Evolutionary conservation across 2,888 invertebrate genomes (phyloP).

Genomic region (Epinotia ramella): DNA sequence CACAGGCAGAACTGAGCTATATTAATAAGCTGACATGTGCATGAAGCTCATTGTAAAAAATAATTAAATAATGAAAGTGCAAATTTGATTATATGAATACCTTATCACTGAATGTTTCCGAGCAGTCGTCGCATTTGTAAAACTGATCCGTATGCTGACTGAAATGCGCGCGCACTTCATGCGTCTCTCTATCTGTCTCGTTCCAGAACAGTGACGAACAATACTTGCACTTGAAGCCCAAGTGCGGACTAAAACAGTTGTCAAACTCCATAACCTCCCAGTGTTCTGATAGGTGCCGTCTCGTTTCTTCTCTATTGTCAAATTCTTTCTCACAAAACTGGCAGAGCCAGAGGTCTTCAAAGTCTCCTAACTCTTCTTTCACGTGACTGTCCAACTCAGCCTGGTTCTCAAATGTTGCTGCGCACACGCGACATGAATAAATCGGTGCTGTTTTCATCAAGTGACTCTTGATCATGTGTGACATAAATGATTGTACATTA

Average conservation of each 20-base stretch:
- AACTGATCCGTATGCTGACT: constrained; percentile 67
- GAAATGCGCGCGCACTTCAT: constrained; percentile 73
- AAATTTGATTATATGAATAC: constrained; percentile 54
- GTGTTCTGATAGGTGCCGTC: constrained; percentile 71
- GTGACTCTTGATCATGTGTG: constrained; percentile 75
- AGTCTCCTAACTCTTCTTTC: constrained; percentile 68
- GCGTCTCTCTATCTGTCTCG: constrained; percentile 76
- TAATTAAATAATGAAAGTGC: background rate
- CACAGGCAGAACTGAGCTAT: no score
- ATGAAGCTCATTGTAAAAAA: no score
- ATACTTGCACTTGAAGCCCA: constrained; percentile 80
- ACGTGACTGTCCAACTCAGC: constrained; percentile 68
- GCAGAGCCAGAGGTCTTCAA: constrained; percentile 79
- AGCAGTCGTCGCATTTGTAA: constrained; percentile 75
- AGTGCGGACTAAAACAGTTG: constrained; percentile 79
- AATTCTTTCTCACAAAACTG: constrained; percentile 83
- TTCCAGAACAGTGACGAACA: constrained; percentile 82
- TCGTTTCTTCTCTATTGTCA: constrained; percentile 66
- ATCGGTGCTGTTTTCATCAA: constrained; percentile 66
- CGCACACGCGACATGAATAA: constrained; percentile 75
- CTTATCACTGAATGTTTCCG: constrained; percentile 77
- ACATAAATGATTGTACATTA: constrained; percentile 57
- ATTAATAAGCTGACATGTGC: no score
- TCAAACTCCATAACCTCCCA: constrained; percentile 69
- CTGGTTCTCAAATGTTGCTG: constrained; percentile 68